Evolutionary conservation across 2,113 vertebrate genomes (phyloP), one percentile per base, ranked within the genome.

Genomic region (Odocoileus hemionus): DNA sequence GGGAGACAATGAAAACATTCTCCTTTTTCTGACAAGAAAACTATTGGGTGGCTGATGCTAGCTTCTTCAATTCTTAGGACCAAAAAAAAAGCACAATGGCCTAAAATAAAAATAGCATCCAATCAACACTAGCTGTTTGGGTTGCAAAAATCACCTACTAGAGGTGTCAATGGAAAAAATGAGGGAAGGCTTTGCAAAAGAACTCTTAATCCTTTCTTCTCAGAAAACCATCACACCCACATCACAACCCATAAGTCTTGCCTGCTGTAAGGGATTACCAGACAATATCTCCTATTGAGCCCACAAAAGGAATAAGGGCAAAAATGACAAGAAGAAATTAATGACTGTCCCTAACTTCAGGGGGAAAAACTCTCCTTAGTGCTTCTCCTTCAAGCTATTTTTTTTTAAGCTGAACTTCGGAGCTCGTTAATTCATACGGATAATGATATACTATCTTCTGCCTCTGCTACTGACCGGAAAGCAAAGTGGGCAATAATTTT

Each of bases 21-120:
- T 83, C 30, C 30, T 76, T 84, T 87, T 78, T 76, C 86, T 94
- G 54, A 90, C 70, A 94, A 52, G 19, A 95, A 93, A 92, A 55
- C 47, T n/a, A 47, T 0, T n/a, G 19, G 36, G 76, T 54, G 3
- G 54, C 74, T 85, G 58, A 43, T 36, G 14, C 26, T 47, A 45
- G 47, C 36, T 96, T 86, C 57, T 93, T 78, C 88, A 80, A 39
- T n/a, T 28, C 74, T 15, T 36, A 55, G 9, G 33, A 61, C 12
- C 36, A 33, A n/a, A 54, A 70, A 61, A 70, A 57, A 80, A 90
- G n/a, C 3, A 76, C 33, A 58, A 47, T 26, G 39, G 3, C 55
- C 61, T 78, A 19, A 87, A 92, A 57, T 82, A 95, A 95, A 95
- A 87, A 83, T 0, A 50, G 52, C 1, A 1, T 43, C 86, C 16